phyloP scores from a whole-genome alignment of 2,888 invertebrate genomes.

The Sminthurinus aureus region DNA sequence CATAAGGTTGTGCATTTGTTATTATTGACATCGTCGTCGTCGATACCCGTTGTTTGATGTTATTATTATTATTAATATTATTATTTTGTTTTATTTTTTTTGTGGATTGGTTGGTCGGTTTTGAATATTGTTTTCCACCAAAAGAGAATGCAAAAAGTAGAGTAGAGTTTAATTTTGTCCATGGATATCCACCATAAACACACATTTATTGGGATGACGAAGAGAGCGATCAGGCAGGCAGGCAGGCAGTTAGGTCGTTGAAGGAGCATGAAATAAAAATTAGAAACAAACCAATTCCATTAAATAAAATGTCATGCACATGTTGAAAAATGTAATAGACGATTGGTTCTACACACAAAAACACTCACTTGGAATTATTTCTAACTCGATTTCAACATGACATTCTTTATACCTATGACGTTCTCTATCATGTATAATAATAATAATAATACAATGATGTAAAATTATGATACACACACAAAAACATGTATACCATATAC shows the following conservation, averaged over 20 bases:
- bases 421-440: neutral
- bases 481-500: neutral
- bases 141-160: neutral
- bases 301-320: slow-evolving; percentile 37
- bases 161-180: slow-evolving; percentile 6
- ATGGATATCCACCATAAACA: neutral
- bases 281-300: slow-evolving; percentile 38
- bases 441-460: neutral
- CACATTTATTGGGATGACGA: slow-evolving; percentile 22
- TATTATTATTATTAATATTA: neutral
- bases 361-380: slow-evolving; percentile 7
- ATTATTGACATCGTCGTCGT: slow-evolving; percentile 2
- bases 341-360: slow-evolving; percentile 11
- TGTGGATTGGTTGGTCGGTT: neutral
- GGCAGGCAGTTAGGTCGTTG: neutral
- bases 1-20: neutral
- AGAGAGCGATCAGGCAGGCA: neutral
- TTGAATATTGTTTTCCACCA: slow-evolving; percentile 2
- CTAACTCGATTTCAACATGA: slow-evolving; percentile 13
- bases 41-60: neutral
- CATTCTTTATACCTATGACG: neutral
- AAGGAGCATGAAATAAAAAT: slow-evolving; percentile 36
- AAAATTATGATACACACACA: neutral
- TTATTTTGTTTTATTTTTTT: neutral
- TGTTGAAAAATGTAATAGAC: slow-evolving; percentile 26